Evolutionary conservation across 2,113 vertebrate species (phyloP), one percentile per base, ranked within the genome.

Genomic region (Paraplagusia blochii): DNA sequence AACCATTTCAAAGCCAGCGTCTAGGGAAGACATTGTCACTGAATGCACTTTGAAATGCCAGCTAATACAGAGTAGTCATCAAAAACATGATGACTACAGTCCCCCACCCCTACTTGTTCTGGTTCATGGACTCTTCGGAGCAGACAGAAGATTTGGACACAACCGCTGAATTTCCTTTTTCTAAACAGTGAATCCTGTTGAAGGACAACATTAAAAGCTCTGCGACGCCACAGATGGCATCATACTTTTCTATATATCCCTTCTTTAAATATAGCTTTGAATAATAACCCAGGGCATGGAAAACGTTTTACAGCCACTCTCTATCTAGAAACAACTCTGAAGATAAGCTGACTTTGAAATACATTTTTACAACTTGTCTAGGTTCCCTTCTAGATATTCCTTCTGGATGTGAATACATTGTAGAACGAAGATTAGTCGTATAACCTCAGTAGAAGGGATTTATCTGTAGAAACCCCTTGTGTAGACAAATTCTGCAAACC

Each of bases 1-100:
- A 70, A 72, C 52, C 22, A n/a, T 60, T 82, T 84, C 66, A 84
- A 84, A 85, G 67, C 42, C 52, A 44, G 47, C 62, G 58, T 70
- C 44, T 57, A 52, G 39, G 14, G 57, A 53, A 40, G 61, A 67
- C 55, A 67, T 73, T 73, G 79, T 84, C 65, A 69, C 57, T 63
- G 49, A 43, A 52, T 60, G 57, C 65, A 53, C 75, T 82, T 74
- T 76, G 63, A 85, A 81, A 82, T 71, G 58, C 59, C 66, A 70
- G 79, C 70, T 38, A 35, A 71, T 44, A 75, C 47, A 38, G 45
- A 45, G 55, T 17, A 39, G 51, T 69, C 72, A 58, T 43, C 22
- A 12, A 69, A 44, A 56, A 38, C 51, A 63, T 60, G 40, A 60
- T 48, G 44, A 58, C 15, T 42, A 65, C 53, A 35, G 56, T 16